Conservation (phyloP, 2,113 vertebrate genomes). For the Nasalis larvatus region DNA sequence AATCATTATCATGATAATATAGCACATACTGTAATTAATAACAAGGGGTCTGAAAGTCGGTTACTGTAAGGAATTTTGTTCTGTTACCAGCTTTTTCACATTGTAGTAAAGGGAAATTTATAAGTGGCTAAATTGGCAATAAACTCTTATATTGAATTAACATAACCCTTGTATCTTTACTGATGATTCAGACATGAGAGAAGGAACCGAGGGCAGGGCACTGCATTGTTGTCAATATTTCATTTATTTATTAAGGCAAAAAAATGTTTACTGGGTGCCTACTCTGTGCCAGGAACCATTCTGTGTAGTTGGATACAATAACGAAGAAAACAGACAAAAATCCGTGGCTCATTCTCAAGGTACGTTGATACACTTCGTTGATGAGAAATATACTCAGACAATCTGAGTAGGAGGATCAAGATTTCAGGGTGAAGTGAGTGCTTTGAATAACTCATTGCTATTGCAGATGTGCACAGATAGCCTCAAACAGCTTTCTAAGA, state of each 20-base stretch:
- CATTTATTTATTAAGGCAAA: not conserved
- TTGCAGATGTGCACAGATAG: not conserved
- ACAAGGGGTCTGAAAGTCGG: not conserved
- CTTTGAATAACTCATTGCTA: not conserved
- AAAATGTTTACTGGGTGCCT: not conserved
- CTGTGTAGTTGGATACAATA: not conserved
- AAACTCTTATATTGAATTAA: not conserved
- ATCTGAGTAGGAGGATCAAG: not conserved
- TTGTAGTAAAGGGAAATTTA: not conserved
- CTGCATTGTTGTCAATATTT: not conserved
- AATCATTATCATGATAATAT: not conserved
- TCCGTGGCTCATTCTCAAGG: not conserved
- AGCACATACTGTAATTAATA: not conserved
- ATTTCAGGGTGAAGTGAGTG: not conserved
- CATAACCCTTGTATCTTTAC: not conserved
- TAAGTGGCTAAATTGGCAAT: not conserved
- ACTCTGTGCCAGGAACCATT: not conserved
- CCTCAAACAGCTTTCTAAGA: not conserved
- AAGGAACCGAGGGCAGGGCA: not conserved
- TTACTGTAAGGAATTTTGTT: not conserved
- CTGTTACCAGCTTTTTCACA: not conserved
- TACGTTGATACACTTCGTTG: not conserved
- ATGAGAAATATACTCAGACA: not conserved
- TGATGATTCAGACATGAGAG: not conserved
- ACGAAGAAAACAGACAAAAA: not conserved